Conservation (phyloP, 1,140 invertebrate genomes). For the Caenorhabditis latens region DNA sequence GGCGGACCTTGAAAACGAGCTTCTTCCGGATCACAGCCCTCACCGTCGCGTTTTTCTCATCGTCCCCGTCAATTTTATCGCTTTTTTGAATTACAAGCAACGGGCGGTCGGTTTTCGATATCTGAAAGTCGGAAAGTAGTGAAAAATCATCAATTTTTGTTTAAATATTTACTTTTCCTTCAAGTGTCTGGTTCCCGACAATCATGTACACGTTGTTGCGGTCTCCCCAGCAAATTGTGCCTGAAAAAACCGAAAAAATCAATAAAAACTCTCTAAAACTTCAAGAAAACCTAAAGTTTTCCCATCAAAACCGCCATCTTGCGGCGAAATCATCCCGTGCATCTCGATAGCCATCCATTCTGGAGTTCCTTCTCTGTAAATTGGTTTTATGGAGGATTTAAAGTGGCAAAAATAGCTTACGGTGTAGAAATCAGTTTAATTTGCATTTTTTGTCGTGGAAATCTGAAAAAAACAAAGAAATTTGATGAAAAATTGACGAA, state of each 20-base stretch:
- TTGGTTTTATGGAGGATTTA: not conserved
- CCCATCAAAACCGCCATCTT: not conserved
- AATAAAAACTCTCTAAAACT: not conserved
- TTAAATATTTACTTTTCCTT: constrained; percentile 50
- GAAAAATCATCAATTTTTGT: not conserved
- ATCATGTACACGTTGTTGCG: constrained; percentile 36
- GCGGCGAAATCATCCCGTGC: constrained; percentile 24
- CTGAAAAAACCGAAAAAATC: not conserved
- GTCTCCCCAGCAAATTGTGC: constrained; percentile 41
- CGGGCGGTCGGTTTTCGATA: constrained; percentile 34
- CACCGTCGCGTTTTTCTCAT: constrained; percentile 5
- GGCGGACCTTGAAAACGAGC: constrained; percentile 38
- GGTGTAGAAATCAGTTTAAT: constrained; percentile 7
- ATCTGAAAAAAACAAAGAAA: not conserved
- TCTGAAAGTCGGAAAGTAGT: not conserved
- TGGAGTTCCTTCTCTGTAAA: not conserved
- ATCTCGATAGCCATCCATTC: constrained; percentile 45
- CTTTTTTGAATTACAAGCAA: constrained; percentile 33
- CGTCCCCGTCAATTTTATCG: not conserved
- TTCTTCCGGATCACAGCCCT: constrained; percentile 20
- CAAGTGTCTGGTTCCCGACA: constrained; percentile 47
- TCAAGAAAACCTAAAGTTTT: constrained; percentile 17
- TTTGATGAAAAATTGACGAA: too few relatives aligned
- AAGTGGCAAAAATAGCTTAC: not conserved
- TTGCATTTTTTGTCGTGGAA: not conserved